Evolutionary conservation across 2,113 vertebrate genomes (phyloP), one percentile per base, ranked within the genome.

Genomic region (Mus pahari): DNA sequence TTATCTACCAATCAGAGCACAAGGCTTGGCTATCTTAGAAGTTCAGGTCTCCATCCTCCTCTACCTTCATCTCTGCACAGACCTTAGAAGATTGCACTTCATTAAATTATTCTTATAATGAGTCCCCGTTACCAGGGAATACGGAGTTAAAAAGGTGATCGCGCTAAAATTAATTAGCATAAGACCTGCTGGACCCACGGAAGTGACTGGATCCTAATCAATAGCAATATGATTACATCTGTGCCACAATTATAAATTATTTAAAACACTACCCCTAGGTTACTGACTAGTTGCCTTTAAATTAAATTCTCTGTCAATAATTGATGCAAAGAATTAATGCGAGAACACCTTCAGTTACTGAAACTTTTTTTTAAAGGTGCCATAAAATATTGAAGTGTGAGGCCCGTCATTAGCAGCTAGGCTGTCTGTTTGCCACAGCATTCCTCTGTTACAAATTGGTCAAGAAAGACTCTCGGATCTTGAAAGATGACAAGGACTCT

Each of bases 291-390:
- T 99, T 99, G 98, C 98, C 98, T 98, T 98, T 99, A 99, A 99
- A 99, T 99, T 99, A 99, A 99, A 99, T 99, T 99, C 99, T 99
- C 98, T 99, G 99, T 99, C 99, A 99, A 99, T 99, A 99, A 99
- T 99, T 99, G 99, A 99, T 99, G 99, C 99, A 99, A 98, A 98
- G 99, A 99, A 99, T 99, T 99, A 99, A 99, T 99, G 99, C 99
- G 99, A 98, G 99, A 99, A 99, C 99, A 99, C 98, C 98, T 99
- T 99, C 99, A 98, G 98, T 98, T 98, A 98, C 98, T 98, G 98
- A 98, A 99, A 99, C 98, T 99, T 99, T 98, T 98, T 74, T 68
- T 68, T 68, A 36, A 98, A 99, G 98, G 98, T 98, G 98, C 98
- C 98, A 98, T 98, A 97, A 98, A 95, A 98, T 99, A 99, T 99